These are phyloP conservation scores for Lycodopsis pacificus DNA, from an alignment of 2,797 vertebrate genomes.

Conservation along the genomic window DNA sequence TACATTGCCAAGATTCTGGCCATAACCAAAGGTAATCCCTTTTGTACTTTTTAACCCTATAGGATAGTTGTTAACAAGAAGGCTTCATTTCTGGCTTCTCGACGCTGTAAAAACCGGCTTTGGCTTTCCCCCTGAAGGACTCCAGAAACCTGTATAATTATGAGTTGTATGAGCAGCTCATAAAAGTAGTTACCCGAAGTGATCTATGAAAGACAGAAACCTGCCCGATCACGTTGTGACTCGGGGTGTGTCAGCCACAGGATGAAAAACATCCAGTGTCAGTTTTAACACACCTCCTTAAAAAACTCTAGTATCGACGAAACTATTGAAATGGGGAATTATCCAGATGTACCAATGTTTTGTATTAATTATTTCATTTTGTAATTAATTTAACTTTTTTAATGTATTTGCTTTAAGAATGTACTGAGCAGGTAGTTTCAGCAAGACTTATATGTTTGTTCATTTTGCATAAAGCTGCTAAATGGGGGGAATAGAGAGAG, in stretches of 20 bases:
- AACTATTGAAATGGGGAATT: not conserved
- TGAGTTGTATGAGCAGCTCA: not conserved
- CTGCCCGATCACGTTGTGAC: not conserved
- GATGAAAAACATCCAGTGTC: not conserved
- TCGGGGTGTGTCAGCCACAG: conserved; percentile 9
- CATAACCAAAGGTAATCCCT: conserved; percentile 86
- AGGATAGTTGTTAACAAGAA: not conserved
- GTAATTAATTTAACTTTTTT: not conserved
- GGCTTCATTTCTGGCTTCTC: not conserved
- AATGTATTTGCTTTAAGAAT: not conserved
- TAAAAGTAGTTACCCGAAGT: not conserved
- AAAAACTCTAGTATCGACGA: not conserved
- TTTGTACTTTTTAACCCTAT: not conserved
- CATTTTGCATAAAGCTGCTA: not conserved
- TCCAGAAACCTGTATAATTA: not conserved
- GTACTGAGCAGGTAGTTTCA: not conserved
- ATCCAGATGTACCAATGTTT: not conserved
- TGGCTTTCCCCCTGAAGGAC: not conserved
- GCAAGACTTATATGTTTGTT: not conserved
- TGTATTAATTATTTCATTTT: not conserved
- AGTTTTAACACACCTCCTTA: not conserved
- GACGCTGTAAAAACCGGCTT: not conserved
- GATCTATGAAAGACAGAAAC: conserved; percentile 30
- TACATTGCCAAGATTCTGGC: conserved; percentile 90
- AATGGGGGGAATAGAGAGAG: not conserved